These are phyloP conservation scores for Melanotaenia duboulayi DNA, from an alignment of 2,113 vertebrate genomes.

Conservation along the genomic window DNA sequence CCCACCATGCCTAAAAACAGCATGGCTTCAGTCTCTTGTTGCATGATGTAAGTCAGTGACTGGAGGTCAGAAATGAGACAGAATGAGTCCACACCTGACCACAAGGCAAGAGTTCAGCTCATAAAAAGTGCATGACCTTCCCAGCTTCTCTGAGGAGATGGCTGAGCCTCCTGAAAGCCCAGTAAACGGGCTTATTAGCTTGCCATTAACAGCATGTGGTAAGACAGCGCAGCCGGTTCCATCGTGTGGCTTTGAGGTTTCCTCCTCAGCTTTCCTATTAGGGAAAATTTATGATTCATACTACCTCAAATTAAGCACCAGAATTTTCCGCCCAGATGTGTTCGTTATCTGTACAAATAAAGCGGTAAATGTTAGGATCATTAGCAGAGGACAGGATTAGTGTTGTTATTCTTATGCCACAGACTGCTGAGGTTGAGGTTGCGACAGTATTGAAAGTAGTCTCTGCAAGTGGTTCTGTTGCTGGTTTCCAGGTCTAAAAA, in stretches of 20 bases:
- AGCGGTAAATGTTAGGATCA: constrained; percentile 64
- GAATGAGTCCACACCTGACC: constrained; percentile 40
- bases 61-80: constrained; percentile 8
- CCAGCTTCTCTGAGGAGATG: constrained; percentile 35
- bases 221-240: constrained; percentile 31
- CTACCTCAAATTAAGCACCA: constrained; percentile 56
- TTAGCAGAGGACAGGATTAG: constrained; percentile 69
- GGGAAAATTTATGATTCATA: constrained; percentile 68
- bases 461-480: constrained; percentile 41
- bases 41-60: constrained; percentile 19
- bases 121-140: constrained; percentile 54
- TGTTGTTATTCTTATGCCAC: constrained; percentile 66
- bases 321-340: constrained; percentile 62
- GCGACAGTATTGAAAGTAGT: constrained; percentile 47
- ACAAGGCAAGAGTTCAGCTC: constrained; percentile 46
- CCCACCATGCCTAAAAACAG: neutral
- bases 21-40: neutral
- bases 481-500: constrained; percentile 69
- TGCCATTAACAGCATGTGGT: constrained; percentile 48
- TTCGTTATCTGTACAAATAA: constrained; percentile 60
- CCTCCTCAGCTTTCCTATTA: constrained; percentile 63
- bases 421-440: constrained; percentile 58
- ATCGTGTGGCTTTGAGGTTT: constrained; percentile 64
- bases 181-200: constrained; percentile 52
- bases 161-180: constrained; percentile 45